A percentile compares a stretch with the other conserved stretches of the same genome.
Evolutionary conservation across 2,113 vertebrate genomes (phyloP).

Genomic region (Diadophis punctatus): DNA sequence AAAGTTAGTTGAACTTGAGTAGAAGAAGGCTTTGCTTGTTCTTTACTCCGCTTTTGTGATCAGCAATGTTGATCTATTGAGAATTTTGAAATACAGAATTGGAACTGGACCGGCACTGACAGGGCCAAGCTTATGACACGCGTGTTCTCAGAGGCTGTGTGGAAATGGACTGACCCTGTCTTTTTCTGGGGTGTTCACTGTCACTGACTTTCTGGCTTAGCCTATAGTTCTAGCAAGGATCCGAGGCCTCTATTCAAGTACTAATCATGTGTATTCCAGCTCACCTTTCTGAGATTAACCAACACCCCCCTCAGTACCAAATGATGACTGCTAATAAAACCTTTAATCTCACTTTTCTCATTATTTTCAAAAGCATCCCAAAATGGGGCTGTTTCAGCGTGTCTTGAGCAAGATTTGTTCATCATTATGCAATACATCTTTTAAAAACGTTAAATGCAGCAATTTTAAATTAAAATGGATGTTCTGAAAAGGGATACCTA

Average conservation of each 20-base stretch:
- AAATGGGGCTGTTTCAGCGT: neutral
- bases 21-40: too few relatives aligned
- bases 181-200: neutral
- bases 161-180: neutral
- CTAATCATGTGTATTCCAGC: neutral
- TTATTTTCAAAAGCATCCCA: neutral
- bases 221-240: neutral
- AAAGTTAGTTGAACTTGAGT: too few relatives aligned
- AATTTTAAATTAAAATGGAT: neutral
- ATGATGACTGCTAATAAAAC: neutral
- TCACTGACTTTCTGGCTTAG: neutral
- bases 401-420: neutral
- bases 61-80: too few relatives aligned
- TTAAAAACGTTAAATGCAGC: neutral
- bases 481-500: neutral
- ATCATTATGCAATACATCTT: neutral
- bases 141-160: neutral
- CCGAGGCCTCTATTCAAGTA: neutral
- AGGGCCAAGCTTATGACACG: too few relatives aligned
- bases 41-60: too few relatives aligned
- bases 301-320: neutral
- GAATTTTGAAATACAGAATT: too few relatives aligned
- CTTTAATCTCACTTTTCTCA: neutral
- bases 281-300: neutral
- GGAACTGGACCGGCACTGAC: too few relatives aligned